phyloP scores from a whole-genome alignment of 2,888 invertebrate species.

The Heliconius cydno region DNA sequence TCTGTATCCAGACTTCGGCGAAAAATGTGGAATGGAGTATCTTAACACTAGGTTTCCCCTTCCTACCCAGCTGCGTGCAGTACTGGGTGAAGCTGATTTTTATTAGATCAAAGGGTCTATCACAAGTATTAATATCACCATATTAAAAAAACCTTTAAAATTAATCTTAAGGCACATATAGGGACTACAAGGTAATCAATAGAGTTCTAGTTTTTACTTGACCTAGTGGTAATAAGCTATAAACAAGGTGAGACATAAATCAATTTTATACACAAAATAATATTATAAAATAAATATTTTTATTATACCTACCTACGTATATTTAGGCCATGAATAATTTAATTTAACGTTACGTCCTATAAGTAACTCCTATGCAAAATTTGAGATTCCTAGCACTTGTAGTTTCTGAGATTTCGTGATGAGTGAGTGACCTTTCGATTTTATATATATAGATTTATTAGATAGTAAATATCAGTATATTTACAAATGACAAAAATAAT shows the following conservation, averaged over 20 bases:
- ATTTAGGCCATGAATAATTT: not conserved
- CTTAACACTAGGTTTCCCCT: not conserved
- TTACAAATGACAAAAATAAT: too few species aligned
- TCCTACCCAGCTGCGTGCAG: too few species aligned
- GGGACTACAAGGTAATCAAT: conserved; percentile 13
- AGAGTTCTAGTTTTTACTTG: not conserved
- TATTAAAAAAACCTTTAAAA: not conserved
- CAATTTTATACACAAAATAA: conserved; percentile 1
- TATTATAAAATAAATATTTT: not conserved
- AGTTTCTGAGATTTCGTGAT: too few species aligned
- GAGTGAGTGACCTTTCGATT: too few species aligned
- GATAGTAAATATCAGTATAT: too few species aligned
- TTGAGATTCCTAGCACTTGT: too few species aligned
- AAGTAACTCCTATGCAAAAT: too few species aligned
- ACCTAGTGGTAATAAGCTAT: conserved; percentile 2
- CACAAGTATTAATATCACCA: not conserved
- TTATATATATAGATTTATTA: too few species aligned
- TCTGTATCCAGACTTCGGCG: not conserved
- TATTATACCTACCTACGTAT: not conserved
- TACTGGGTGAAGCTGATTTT: too few species aligned
- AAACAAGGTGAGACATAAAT: conserved; percentile 19
- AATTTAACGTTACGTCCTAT: too few species aligned
- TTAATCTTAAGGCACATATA: not conserved
- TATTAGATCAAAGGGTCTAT: not conserved
- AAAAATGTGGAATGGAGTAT: not conserved